Conservation (phyloP, 1,140 invertebrate genomes). For the Drosophila watanabei region DNA sequence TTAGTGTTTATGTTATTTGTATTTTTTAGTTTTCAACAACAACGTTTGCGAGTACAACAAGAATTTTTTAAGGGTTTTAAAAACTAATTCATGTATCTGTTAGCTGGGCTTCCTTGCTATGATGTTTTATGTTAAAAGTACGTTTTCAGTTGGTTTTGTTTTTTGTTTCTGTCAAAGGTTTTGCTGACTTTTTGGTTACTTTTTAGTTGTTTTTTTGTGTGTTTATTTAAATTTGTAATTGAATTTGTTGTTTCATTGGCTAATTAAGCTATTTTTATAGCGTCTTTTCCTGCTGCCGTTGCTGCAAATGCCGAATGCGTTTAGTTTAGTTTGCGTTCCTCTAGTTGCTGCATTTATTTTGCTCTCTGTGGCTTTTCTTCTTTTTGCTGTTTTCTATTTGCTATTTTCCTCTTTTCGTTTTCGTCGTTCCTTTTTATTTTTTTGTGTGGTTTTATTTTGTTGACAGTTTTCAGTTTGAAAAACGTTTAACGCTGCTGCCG, state of each 20-base stretch:
- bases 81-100: conserved; percentile 37
- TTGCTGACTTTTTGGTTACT: conserved; percentile 38
- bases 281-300: conserved; percentile 39
- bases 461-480: conserved; percentile 57
- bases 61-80: conserved; percentile 35
- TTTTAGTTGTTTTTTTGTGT: conserved; percentile 28
- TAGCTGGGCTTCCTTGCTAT: conserved; percentile 11
- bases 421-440: background rate
- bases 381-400: conserved; percentile 2
- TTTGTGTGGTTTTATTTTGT: conserved; percentile 31
- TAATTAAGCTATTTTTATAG: conserved; percentile 77
- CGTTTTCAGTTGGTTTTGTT: background rate
- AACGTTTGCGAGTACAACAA: conserved; percentile 68
- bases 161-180: conserved; percentile 12
- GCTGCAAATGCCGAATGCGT: conserved; percentile 46
- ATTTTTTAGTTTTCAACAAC: conserved; percentile 59
- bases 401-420: conserved; percentile 17
- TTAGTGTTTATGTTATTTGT: conserved; percentile 37
- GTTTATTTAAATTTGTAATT: conserved; percentile 47
- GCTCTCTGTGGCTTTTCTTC: conserved; percentile 39
- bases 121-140: conserved; percentile 27
- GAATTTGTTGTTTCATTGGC: conserved; percentile 68
- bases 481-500: conserved; percentile 52
- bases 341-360: conserved; percentile 52
- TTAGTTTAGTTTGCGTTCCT: conserved; percentile 32